These are phyloP conservation scores for Psittacara wagleri DNA, from an alignment of 2,113 vertebrate species.

Conservation along the genomic window DNA sequence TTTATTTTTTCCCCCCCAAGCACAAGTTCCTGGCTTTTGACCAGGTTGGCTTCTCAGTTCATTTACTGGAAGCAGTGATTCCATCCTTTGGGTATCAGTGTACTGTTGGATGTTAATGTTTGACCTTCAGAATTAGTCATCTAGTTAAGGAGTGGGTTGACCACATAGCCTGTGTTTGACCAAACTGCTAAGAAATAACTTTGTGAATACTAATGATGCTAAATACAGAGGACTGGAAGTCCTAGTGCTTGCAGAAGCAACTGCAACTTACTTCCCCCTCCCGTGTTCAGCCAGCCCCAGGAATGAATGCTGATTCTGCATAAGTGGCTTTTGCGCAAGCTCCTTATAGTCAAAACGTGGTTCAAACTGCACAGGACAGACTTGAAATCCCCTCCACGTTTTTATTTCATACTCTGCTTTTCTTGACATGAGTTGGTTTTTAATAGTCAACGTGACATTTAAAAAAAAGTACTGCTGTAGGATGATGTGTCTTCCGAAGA, in stretches of 20 bases:
- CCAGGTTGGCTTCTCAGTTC: neutral
- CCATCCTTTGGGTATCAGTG: neutral
- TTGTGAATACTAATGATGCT: neutral
- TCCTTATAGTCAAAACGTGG: neutral
- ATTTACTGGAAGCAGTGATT: neutral
- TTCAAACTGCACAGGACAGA: neutral
- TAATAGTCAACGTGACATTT: neutral
- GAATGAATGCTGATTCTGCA: neutral
- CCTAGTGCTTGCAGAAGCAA: neutral
- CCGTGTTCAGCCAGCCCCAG: neutral
- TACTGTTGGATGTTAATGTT: neutral
- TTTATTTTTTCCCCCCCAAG: neutral
- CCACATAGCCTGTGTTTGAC: neutral
- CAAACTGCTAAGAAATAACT: neutral
- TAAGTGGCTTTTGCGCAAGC: neutral
- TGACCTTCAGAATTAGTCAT: neutral
- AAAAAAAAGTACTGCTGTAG: neutral
- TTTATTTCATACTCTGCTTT: neutral
- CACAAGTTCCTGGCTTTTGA: neutral
- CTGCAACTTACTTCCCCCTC: neutral
- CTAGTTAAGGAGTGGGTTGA: neutral
- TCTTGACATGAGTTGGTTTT: neutral
- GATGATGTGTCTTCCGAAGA: neutral
- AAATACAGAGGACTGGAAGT: neutral
- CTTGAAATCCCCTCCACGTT: neutral